Evolutionary conservation across 2,797 vertebrate species (phyloP).

Genomic region (Sebastes trivittatus): DNA sequence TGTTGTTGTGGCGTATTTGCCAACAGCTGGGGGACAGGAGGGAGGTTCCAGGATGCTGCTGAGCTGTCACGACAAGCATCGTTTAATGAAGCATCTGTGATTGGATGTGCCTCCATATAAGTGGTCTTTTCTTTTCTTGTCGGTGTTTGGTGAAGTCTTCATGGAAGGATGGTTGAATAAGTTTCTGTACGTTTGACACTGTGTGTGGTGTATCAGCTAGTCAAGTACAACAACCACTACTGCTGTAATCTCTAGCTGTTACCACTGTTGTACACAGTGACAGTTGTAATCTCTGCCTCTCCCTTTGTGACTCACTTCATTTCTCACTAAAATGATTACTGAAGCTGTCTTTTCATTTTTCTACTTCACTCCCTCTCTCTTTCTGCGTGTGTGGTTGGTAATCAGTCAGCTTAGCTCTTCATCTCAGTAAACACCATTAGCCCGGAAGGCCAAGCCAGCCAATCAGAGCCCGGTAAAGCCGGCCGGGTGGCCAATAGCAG

Average conservation of each 20-base stretch:
- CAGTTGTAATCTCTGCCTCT: conserved; percentile 57
- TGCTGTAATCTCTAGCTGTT: conserved; percentile 37
- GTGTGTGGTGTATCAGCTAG: conserved; percentile 23
- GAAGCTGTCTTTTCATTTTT: conserved; percentile 49
- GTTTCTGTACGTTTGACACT: background rate
- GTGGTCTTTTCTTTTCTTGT: background rate
- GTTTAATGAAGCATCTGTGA: conserved; percentile 10
- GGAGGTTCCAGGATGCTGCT: background rate
- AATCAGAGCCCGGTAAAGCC: conserved; percentile 63
- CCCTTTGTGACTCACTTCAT: conserved; percentile 51
- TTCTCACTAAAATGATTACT: conserved; percentile 61
- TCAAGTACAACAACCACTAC: conserved; percentile 10
- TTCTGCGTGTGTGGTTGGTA: conserved; percentile 56
- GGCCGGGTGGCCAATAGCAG: conserved; percentile 71
- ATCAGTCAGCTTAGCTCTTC: conserved; percentile 82
- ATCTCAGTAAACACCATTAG: conserved; percentile 85
- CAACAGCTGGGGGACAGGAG: conserved; percentile 23
- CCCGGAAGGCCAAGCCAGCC: conserved; percentile 73
- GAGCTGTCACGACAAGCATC: background rate
- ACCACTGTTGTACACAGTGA: conserved; percentile 12
- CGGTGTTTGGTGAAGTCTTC: background rate
- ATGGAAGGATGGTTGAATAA: background rate
- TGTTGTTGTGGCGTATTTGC: conserved; percentile 14
- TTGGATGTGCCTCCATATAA: background rate
- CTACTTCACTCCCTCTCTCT: conserved; percentile 31